These are phyloP conservation scores for Scomberomorus guttatus DNA, from an alignment of 2,797 vertebrate genomes.

Conservation along the genomic window DNA sequence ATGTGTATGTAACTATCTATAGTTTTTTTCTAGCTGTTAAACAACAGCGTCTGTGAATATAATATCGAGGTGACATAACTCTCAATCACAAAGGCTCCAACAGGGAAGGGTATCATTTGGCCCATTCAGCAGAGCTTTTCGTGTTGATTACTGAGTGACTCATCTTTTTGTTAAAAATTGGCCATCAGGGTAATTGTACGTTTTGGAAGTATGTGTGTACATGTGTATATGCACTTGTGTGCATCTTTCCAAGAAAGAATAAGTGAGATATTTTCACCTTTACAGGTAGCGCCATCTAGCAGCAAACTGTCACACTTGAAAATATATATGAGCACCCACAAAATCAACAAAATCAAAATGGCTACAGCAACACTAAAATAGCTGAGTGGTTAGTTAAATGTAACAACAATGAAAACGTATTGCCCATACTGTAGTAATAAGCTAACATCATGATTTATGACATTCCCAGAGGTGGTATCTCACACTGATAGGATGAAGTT, in stretches of 20 bases:
- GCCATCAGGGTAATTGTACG: conserved; percentile 33
- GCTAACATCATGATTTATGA: conserved; percentile 6
- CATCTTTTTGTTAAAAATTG: conserved; percentile 62
- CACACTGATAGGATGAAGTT: neutral
- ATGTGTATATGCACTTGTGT: conserved; percentile 1
- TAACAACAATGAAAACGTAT: neutral
- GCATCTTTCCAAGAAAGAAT: neutral
- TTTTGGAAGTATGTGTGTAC: conserved; percentile 22
- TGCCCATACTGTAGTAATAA: neutral
- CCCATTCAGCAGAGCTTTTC: conserved; percentile 59
- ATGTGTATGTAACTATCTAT: neutral
- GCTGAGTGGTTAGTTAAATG: neutral
- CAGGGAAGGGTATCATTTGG: conserved; percentile 67
- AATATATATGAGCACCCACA: no score
- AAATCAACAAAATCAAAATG: neutral
- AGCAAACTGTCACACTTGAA: neutral
- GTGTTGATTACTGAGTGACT: conserved; percentile 68
- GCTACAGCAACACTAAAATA: neutral
- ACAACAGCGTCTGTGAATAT: conserved; percentile 10
- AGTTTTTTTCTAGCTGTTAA: neutral
- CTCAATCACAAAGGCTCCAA: conserved; percentile 54
- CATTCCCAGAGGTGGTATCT: neutral
- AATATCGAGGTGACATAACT: conserved; percentile 34
- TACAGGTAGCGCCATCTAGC: neutral
- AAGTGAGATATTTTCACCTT: conserved; percentile 1